A percentile compares a stretch with the other conserved stretches of the same genome.
These are phyloP conservation scores for Gallinago paraguaiae DNA, from an alignment of 2,113 vertebrate genomes.

Conservation along the genomic window DNA sequence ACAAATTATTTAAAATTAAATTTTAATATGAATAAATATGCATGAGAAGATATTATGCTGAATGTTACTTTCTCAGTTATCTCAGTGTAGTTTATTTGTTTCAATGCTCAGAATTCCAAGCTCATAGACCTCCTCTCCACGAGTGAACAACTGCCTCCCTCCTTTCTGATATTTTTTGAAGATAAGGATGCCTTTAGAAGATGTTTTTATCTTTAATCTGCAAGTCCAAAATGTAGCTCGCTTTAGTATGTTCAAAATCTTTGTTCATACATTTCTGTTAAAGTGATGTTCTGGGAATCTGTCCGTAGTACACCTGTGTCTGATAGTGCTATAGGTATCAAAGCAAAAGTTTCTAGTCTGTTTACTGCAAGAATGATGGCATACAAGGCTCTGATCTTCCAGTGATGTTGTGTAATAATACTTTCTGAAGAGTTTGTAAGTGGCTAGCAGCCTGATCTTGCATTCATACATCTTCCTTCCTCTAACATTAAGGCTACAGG, in stretches of 20 bases:
- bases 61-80: neutral
- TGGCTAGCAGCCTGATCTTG: neutral
- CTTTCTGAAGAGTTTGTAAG: neutral
- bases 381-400: neutral
- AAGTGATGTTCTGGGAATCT: neutral
- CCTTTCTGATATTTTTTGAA: neutral
- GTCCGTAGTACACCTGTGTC: neutral
- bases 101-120: rapidly evolving
- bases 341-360: neutral
- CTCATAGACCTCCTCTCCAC: neutral
- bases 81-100: neutral
- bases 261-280: neutral
- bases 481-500: neutral
- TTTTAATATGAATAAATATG: neutral
- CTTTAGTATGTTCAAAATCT: neutral
- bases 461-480: neutral
- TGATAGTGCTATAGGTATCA: neutral
- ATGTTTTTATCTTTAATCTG: neutral
- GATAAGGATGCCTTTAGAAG: neutral
- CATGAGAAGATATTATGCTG: neutral
- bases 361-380: neutral
- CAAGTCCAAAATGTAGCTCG: neutral
- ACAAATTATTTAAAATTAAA: neutral
- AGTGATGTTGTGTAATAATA: neutral
- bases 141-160: neutral